Evolutionary conservation across 2,888 invertebrate genomes (phyloP), one percentile per base, ranked within the genome.

Genomic region (Idaea aversata): DNA sequence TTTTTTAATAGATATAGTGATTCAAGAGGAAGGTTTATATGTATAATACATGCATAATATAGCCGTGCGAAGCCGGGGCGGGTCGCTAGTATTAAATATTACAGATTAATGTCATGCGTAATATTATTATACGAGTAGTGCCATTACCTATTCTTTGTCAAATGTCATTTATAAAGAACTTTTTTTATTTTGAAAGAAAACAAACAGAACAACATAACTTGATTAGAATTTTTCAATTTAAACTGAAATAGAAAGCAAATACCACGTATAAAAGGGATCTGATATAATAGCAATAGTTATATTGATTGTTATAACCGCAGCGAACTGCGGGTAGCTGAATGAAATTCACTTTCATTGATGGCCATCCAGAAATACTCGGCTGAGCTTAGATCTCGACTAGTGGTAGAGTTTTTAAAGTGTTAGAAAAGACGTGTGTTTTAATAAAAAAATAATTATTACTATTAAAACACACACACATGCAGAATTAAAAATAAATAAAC

Each of bases 321-420:
- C 70, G 79, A 70, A 77, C 47, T 47, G 47, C 47, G 47, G 47
- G 47, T 82, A 82, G 75, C 78, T 88, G 86, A 88, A 88, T 89
- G 89, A 84, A 86, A 79, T 79, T 82, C 79, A 82, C 84, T 86
- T 84, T 86, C 89, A 90, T 89, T 90, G 88, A 90, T 85, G 84
- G 77, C 74, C 78, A 71, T 81, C 85, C 89, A 88, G 85, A 90
- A 90, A 90, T 90, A 90, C 78, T 72, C 78, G 72, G 77, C 77
- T 77, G 74, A 75, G 84, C 83, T 82, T 83, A 80, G 73, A 78
- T 77, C 77, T 76, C 76, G 75, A 78, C 77, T 78, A 77, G 71
- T 77, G 71, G 70, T 65, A 84, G 79, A 78, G 66, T 60, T 76
- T 72, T 5, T 10, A 74, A 76, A 36, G 16, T 38, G 25, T 15